These are phyloP conservation scores for Porites rus DNA, from an alignment of 92 coral and sea anemone genomes.

Conservation along the genomic window DNA sequence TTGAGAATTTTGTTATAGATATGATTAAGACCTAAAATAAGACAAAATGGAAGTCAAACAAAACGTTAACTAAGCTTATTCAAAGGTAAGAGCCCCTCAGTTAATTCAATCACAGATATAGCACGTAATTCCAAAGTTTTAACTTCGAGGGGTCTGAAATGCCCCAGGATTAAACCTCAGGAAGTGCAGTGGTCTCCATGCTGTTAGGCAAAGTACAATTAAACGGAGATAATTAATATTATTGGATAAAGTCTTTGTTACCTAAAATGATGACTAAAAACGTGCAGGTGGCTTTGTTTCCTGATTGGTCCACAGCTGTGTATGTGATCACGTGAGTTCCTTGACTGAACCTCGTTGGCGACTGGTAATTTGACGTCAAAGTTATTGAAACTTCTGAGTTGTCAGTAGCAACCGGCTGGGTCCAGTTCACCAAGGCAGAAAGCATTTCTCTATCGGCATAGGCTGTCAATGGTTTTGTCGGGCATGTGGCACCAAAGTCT, in stretches of 20 bases:
- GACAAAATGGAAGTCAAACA: too few species aligned
- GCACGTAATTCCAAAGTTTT: too few species aligned
- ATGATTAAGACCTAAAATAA: too few species aligned
- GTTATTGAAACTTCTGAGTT: constrained; percentile 46
- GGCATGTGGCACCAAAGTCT: constrained; percentile 44
- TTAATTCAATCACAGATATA: too few species aligned
- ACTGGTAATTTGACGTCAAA: constrained; percentile 21
- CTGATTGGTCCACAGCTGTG: constrained; percentile 62
- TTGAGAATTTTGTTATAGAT: too few species aligned
- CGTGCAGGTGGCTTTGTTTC: constrained; percentile 12
- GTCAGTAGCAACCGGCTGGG: constrained; percentile 51
- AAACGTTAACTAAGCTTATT: too few species aligned
- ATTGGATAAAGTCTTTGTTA: background rate
- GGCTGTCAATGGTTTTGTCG: background rate
- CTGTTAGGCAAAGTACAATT: too few species aligned
- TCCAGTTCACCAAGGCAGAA: constrained; percentile 55
- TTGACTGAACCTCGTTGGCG: constrained; percentile 23
- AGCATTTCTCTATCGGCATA: constrained; percentile 30
- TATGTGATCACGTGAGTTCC: constrained; percentile 53
- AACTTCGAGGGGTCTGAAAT: too few species aligned
- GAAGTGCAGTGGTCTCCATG: too few species aligned
- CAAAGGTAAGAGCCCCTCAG: too few species aligned
- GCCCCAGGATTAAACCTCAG: too few species aligned
- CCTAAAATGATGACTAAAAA: background rate
- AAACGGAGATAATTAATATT: too few species aligned